Evolutionary conservation across 1,140 invertebrate species (phyloP), one percentile per base, ranked within the genome.

Genomic region (Bacillus rossius): DNA sequence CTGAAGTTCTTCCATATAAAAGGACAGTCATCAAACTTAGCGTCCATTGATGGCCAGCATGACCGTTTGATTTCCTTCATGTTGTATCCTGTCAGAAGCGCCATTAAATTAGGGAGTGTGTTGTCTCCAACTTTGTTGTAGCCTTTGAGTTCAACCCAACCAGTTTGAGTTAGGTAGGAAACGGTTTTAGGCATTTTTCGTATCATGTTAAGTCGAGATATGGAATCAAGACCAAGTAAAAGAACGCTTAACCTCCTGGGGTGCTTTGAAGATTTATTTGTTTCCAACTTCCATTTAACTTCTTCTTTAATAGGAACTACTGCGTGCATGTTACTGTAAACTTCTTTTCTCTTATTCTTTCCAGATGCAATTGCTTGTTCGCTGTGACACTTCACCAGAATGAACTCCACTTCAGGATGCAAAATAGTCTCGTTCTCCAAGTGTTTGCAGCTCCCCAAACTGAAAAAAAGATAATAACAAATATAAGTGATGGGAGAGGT

Each of bases 71-170:
- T 45, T 13, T 17, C 16, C 7, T 8, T 17, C 3, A 8, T 22
- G 20, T 45, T 45, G 20, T 79, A 76, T 2, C 89, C 90, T 2
- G 84, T 87, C 20, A 92, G 71, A 3, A 87, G 71, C 0, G 89
- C 85, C 79, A 92, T 86, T 19, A 93, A 67, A 71, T 93, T 93
- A 0, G 89, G 88, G 68, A 88, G 91, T 1, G 88, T 92, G 62
- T 92, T 91, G 63, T 89, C 88, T 2, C 81, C 89, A 62, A 84
- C 65, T 71, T 86, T 87, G 64, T 81, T 84, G 65, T 84, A 86
- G 0, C 84, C 84, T 43, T 75, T 70, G 16, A 85, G 69, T 20
- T 75, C 73, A 10, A 81, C 61, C 69, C 80, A 84, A 3, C 74
- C 77, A 4, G 83, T 75, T 16, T 80, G 73, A 34, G 79, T 77